A percentile compares a stretch with the other conserved stretches of the same genome.
Conservation (phyloP, 2,888 invertebrate species). For the Minunthozetes semirufus region DNA sequence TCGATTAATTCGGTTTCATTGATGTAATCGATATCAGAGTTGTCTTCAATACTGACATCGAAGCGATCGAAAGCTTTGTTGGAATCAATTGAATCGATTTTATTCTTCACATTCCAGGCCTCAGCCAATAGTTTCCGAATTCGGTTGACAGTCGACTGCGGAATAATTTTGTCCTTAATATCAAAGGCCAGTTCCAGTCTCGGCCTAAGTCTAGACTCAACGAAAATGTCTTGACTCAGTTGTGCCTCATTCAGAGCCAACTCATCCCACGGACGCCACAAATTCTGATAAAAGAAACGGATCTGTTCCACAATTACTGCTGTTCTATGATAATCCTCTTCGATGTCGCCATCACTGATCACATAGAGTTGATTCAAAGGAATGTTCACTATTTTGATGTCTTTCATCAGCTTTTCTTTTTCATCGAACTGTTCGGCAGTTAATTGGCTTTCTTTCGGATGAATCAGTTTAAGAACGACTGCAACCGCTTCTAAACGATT, state of each 20-base stretch:
- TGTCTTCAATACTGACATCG: slow-evolving; percentile 39
- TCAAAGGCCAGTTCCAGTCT: slow-evolving; percentile 43
- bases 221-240: slow-evolving; percentile 35
- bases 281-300: slow-evolving; percentile 42
- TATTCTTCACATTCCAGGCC: slow-evolving; percentile 37
- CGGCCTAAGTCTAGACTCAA: slow-evolving; percentile 39
- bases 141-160: slow-evolving; percentile 39
- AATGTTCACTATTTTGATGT: slow-evolving; percentile 34
- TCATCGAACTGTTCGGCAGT: slow-evolving; percentile 20
- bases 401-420: slow-evolving; percentile 30
- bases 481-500: slow-evolving; percentile 39
- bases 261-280: slow-evolving; percentile 44
- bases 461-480: slow-evolving; percentile 30
- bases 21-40: slow-evolving; percentile 41
- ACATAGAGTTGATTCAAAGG: slow-evolving; percentile 43
- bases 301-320: slow-evolving; percentile 43
- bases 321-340: slow-evolving; percentile 42
- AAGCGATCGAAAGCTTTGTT: background rate
- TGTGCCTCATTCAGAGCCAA: slow-evolving; percentile 37
- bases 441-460: slow-evolving; percentile 20
- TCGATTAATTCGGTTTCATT: slow-evolving; percentile 40
- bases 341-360: slow-evolving; percentile 41
- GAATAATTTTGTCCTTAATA: slow-evolving; percentile 40
- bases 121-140: slow-evolving; percentile 40
- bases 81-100: slow-evolving; percentile 38